Base-by-base conservation (phyloP, 2,113 vertebrate species). In the Oryzias melastigma region DNA sequence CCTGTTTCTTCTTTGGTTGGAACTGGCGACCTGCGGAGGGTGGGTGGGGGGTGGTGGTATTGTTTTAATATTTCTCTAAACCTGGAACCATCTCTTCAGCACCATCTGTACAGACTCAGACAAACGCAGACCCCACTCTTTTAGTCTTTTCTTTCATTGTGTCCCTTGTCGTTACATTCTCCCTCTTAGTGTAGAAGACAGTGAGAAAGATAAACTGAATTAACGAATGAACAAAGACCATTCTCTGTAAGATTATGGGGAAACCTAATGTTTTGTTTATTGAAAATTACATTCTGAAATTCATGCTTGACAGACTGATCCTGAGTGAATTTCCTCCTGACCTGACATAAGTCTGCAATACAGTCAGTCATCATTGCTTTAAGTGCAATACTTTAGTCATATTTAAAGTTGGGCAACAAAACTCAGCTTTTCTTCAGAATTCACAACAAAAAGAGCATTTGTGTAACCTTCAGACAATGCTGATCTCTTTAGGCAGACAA, bases 301-400 rank as follows among this genome's bases (percentile, higher is more conserved):
- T 61, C 18, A 55, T 45, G 24, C 40, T 48, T 47, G 27, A 56
- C 29, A 44, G 58, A 17, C 25, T 62, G 22, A 20, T 53, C n/a
- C 5, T 16, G 27, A 57, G 47, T 25, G 25, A 47, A 25, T 62
- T 76, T 58, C 62, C 58, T 58, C 45, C 47, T 7, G 22, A 48
- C 46, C 19, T 22, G 24, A 18, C 4, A 12, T 12, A 12, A 7
- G 12, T 10, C 46, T 47, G 7, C n/a, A 19, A 18, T 52, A 24
- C 7, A 29, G 14, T 48, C 52, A 16, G 7, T 22, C 18, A 55
- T 22, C 35, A 12, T 55, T 56, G 14, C 19, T 56, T 29, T 19
- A 29, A 52, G 15, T 20, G 18, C 13, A 42, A 52, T 15, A 17
- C 44, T 40, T 2, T 24, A 17, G 22, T 27, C 16, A 5, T 52